These are phyloP conservation scores for Lerema accius DNA, from an alignment of 1,140 invertebrate genomes.

Conservation along the genomic window DNA sequence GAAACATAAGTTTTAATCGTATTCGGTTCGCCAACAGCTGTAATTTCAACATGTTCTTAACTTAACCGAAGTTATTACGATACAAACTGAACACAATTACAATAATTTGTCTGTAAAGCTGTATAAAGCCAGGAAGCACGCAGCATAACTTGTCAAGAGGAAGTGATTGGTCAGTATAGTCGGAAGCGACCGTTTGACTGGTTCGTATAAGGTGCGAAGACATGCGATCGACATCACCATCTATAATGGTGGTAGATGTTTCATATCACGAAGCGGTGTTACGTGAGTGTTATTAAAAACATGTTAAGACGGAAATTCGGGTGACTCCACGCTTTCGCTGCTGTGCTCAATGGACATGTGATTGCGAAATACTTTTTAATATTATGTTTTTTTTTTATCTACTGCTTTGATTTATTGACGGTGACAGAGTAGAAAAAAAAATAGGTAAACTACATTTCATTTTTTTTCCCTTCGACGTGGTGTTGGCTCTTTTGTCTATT, in stretches of 20 bases:
- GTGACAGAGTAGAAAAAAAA: too few species aligned
- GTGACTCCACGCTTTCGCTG: neutral
- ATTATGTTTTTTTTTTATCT: too few species aligned
- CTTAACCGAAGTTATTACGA: neutral
- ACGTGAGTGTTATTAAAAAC: neutral
- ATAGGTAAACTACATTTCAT: too few species aligned
- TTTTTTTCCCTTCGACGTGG: too few species aligned
- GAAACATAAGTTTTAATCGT: slow-evolving; percentile 5
- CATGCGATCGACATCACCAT: slow-evolving; percentile 34
- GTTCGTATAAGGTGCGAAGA: slow-evolving; percentile 31
- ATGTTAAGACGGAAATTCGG: neutral
- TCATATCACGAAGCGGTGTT: slow-evolving; percentile 3
- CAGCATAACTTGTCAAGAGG: slow-evolving; percentile 43
- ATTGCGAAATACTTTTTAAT: too few species aligned
- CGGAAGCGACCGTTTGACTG: slow-evolving; percentile 46
- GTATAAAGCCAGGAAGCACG: slow-evolving; percentile 37
- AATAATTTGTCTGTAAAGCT: slow-evolving; percentile 8
- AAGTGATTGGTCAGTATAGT: slow-evolving; percentile 41
- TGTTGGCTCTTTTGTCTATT: too few species aligned
- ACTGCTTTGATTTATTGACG: too few species aligned
- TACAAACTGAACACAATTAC: slow-evolving; percentile 12
- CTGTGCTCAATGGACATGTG: neutral
- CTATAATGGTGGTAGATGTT: slow-evolving; percentile 6
- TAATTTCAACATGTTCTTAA: neutral
- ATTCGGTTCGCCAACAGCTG: neutral